phyloP scores from a whole-genome alignment of 2,888 invertebrate genomes.

The Rhabditophanes sp. region DNA sequence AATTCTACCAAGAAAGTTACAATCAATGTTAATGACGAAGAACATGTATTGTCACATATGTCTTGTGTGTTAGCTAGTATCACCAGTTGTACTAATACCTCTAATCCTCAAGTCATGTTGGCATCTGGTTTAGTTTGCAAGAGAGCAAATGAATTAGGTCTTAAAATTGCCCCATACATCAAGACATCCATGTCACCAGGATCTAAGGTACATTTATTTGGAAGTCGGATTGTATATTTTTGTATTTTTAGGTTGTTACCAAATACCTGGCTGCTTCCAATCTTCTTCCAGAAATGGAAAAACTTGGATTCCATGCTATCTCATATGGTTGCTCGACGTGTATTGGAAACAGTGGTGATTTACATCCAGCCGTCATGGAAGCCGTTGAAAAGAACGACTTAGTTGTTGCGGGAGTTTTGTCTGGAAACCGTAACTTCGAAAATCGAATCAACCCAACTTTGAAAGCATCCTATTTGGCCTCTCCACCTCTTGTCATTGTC shows the following conservation, averaged over 20 bases:
- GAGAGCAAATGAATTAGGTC: slow-evolving; percentile 61
- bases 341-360: slow-evolving; percentile 89
- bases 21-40: slow-evolving; percentile 13
- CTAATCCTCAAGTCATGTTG: slow-evolving; percentile 92
- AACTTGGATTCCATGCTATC: slow-evolving; percentile 63
- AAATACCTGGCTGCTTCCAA: slow-evolving; percentile 77
- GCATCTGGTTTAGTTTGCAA: slow-evolving; percentile 60
- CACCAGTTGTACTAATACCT: slow-evolving; percentile 93
- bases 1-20: slow-evolving; percentile 19
- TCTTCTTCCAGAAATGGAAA: slow-evolving; percentile 59
- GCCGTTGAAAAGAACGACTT: slow-evolving; percentile 83
- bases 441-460: slow-evolving; percentile 92
- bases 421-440: slow-evolving; percentile 94
- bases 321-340: slow-evolving; percentile 99
- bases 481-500: slow-evolving; percentile 87
- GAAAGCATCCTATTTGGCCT: slow-evolving; percentile 87
- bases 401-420: slow-evolving; percentile 83
- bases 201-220: too few relatives aligned
- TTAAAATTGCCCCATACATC: slow-evolving; percentile 74
- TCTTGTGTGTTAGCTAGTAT: slow-evolving; percentile 92
- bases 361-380: slow-evolving; percentile 73
- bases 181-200: slow-evolving; percentile 93
- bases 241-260: slow-evolving; percentile 82
- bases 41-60: slow-evolving; percentile 46
- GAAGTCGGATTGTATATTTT: slow-evolving; percentile 72